Base-by-base conservation (phyloP, 1,140 invertebrate species). In the Dendrolimus punctatus region DNA sequence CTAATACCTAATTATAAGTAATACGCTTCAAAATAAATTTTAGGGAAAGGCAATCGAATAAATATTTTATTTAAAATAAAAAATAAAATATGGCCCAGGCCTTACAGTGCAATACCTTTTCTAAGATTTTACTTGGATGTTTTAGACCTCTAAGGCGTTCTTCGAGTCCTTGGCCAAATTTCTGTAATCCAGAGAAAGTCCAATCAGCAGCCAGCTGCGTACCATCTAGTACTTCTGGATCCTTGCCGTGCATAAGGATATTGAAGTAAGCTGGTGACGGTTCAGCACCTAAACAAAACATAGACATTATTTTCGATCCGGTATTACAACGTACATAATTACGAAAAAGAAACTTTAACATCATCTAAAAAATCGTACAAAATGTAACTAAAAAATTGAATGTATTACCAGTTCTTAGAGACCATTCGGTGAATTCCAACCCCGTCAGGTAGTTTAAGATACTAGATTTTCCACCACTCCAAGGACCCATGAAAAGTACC, bases 221-320 rank as follows among this genome's bases (percentile, higher is more conserved):
- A 9, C 96, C 96, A 71, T 97, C 95, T 5, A 98, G 78, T 48
- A 95, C 90, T 81, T 96, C 92, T 39, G 95, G 92, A 55, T 93
- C 90, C 50, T 96, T 92, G 44, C 96, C 96, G 76, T 96, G 91
- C 91, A 95, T 96, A 56, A 98, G 79, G 56, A 98, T 95, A 66
- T 97, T 97, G 88, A 98, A 98, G 79, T 97, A 96, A 37, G 95
- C 95, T 41, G 95, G 95, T 39, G 96, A 97, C 49, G 96, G 96
- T 85, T 98, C 95, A 57, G 96, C 95, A 68, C 96, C 96, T 98
- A 71, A 8, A 38, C 36, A 58, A 73, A 57, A 40, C 8, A 39
- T 4, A 51, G 1, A 37, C 1, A 23, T 23, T 23, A 23, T 23
- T 23, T 23, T 23, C 23, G 3, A 23, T 23, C 23, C 23, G 23